Evolutionary conservation across 2,797 vertebrate species (phyloP), one percentile per base, ranked within the genome.

Genomic region (Anas georgica): DNA sequence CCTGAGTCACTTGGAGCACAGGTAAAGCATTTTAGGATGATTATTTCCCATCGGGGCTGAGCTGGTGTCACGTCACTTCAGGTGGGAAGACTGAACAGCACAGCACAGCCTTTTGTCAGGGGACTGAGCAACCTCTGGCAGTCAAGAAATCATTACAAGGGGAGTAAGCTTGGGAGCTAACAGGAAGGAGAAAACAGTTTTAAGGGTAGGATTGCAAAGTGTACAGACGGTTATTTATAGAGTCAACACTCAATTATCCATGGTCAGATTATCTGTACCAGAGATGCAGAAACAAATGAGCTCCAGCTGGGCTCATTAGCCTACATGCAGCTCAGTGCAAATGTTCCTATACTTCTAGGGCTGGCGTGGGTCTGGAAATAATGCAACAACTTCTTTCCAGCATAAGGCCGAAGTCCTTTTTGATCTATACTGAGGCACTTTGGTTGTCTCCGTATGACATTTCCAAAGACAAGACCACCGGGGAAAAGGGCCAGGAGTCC

Each of bases 211-310:
- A 95, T 81, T 96, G 92, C 55, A 67, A 84, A 88, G 80, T 54
- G 50, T 39, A 72, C 68, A 72, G 50, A 41, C 17, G 29, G 69
- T 90, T 96, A 96, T 95, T 96, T 96, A 94, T 94, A 94, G 91
- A 93, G 83, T 90, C 94, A 93, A 91, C 88, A 82, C 86, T 86
- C 77, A 93, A 75, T 92, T 95, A 95, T 59, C 86, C 78, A 88
- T 16, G 80, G 93, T 80, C 83, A 95, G 94, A 94, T 96, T 96
- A 94, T 91, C 88, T 94, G 91, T 94, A 82, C 86, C 88, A 96
- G 81, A 94, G 91, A 94, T 91, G 62, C 66, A 95, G 79, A 91
- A 95, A 94, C 83, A 92, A 82, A 88, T 46, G 83, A 88, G 67
- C 88, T 88, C 77, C 90, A 91, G 70, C 81, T 76, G 77, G 90